These are phyloP conservation scores for Carassius carassius DNA, from an alignment of 2,113 vertebrate species.

Conservation along the genomic window DNA sequence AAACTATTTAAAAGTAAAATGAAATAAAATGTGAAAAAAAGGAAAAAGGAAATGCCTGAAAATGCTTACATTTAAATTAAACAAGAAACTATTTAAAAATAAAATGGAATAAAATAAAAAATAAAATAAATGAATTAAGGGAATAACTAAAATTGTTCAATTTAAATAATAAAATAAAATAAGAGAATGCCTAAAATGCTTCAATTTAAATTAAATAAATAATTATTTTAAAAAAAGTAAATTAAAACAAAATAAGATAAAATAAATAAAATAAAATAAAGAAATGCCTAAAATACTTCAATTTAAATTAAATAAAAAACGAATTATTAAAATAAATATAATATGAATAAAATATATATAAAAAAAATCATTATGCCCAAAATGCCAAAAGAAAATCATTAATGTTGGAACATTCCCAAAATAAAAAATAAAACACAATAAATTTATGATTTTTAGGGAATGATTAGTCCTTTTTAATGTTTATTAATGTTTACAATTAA, in stretches of 20 bases:
- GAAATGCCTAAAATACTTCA: neutral
- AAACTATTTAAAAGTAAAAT: no score
- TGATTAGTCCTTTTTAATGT: neutral
- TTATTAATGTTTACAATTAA: neutral
- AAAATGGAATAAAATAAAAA: no score
- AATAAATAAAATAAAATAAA: neutral
- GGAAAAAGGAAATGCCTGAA: no score
- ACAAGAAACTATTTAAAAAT: neutral
- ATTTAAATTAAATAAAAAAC: neutral
- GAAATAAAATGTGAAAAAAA: no score
- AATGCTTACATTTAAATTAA: neutral
- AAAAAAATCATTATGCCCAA: neutral
- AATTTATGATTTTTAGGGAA: neutral
- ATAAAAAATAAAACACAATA: neutral
- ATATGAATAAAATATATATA: neutral
- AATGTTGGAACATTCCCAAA: neutral
- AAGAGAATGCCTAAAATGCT: no score
- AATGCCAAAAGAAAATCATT: neutral
- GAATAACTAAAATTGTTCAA: no score
- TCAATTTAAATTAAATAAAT: neutral
- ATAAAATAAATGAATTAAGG: no score
- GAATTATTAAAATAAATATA: neutral
- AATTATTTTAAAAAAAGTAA: no score
- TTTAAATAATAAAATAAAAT: no score
- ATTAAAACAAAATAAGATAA: neutral